These are phyloP conservation scores for Agriopis aurantiaria DNA, from an alignment of 2,888 invertebrate genomes.

Conservation along the genomic window DNA sequence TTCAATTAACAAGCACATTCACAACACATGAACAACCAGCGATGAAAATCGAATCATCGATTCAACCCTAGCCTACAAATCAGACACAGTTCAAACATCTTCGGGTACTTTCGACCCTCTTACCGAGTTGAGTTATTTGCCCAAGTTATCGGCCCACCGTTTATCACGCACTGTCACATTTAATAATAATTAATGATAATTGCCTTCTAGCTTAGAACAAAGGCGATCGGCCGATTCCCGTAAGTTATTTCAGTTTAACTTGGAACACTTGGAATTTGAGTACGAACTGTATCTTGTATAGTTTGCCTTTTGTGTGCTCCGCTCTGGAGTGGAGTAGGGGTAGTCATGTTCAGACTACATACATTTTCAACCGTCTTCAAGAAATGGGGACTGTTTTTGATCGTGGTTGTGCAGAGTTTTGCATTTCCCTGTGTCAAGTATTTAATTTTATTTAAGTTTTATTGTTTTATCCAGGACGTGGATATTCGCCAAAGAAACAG, in stretches of 20 bases:
- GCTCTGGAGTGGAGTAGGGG: slow-evolving; percentile 51
- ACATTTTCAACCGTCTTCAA: background rate
- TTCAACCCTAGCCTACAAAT: slow-evolving; percentile 60
- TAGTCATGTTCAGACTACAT: slow-evolving; percentile 12
- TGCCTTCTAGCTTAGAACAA: slow-evolving; percentile 83
- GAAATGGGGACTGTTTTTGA: too few species aligned
- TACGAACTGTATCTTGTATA: slow-evolving; percentile 83
- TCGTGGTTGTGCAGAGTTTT: too few species aligned
- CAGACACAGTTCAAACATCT: slow-evolving; percentile 57
- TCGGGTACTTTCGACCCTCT: slow-evolving; percentile 55
- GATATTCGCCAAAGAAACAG: too few species aligned
- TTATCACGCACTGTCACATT: slow-evolving; percentile 83
- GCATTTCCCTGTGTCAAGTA: too few species aligned
- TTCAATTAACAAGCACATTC: background rate
- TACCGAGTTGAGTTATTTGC: slow-evolving; percentile 78
- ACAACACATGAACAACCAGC: slow-evolving; percentile 1
- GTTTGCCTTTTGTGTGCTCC: slow-evolving; percentile 64
- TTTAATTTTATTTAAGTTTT: too few species aligned
- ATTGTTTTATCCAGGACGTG: too few species aligned
- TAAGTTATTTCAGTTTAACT: slow-evolving; percentile 86
- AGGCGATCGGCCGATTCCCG: slow-evolving; percentile 85
- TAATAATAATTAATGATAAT: slow-evolving; percentile 87
- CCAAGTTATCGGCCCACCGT: slow-evolving; percentile 83
- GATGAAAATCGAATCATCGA: slow-evolving; percentile 46
- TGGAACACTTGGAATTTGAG: slow-evolving; percentile 81